A percentile compares a stretch with the other conserved stretches of the same genome.
These are phyloP conservation scores for Microplitis mediator DNA, from an alignment of 1,140 invertebrate genomes.

Conservation along the genomic window DNA sequence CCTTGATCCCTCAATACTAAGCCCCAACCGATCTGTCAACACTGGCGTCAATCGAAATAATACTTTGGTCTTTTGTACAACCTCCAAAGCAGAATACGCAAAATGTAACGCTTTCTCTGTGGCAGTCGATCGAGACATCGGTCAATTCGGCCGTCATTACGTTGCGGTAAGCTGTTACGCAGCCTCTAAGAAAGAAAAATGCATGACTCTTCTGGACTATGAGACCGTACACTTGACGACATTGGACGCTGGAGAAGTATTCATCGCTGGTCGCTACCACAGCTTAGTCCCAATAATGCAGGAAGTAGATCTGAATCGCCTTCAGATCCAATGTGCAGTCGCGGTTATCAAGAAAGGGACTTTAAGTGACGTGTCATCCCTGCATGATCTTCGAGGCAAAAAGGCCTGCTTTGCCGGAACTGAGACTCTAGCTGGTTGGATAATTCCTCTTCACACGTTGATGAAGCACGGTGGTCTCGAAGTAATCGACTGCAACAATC, in stretches of 20 bases:
- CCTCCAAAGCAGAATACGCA: conserved; percentile 71
- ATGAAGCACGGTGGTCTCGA: conserved; percentile 82
- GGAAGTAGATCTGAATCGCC: conserved; percentile 68
- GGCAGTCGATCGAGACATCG: conserved; percentile 69
- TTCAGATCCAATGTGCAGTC: conserved; percentile 79
- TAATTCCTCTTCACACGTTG: conserved; percentile 85
- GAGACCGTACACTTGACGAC: conserved; percentile 84
- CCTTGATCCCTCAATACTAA: too few species aligned
- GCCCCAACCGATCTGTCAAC: too few species aligned
- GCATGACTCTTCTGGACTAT: conserved; percentile 77
- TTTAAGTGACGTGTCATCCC: conserved; percentile 66
- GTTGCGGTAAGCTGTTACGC: conserved; percentile 70
- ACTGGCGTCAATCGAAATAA: conserved; percentile 34
- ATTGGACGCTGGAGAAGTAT: conserved; percentile 91
- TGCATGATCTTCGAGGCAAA: conserved; percentile 75
- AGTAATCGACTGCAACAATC: conserved; percentile 93
- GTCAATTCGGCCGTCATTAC: conserved; percentile 67
- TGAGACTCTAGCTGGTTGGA: conserved; percentile 90
- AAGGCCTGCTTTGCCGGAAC: conserved; percentile 91
- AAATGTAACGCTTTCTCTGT: conserved; percentile 78
- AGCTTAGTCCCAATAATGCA: conserved; percentile 90
- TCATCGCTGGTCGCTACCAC: conserved; percentile 89
- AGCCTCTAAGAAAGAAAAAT: conserved; percentile 81
- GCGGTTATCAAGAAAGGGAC: conserved; percentile 79
- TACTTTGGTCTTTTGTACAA: conserved; percentile 75